Conservation (phyloP, 2,888 invertebrate genomes). For the Allacma fusca region DNA sequence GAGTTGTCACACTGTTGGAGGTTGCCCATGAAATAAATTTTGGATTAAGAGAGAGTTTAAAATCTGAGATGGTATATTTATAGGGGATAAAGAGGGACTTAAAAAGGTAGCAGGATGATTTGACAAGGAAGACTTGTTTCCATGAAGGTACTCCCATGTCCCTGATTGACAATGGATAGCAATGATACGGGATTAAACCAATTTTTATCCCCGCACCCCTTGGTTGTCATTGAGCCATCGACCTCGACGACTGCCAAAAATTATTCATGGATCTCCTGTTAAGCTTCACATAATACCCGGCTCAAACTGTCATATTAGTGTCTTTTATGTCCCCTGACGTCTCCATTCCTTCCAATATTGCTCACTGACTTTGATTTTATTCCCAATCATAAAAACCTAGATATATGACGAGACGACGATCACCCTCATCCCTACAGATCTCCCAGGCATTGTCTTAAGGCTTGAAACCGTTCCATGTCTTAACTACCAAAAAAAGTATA, state of each 20-base stretch:
- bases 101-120: background rate
- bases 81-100: conserved; percentile 25
- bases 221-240: conserved; percentile 30
- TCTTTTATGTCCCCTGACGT: conserved; percentile 50
- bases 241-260: conserved; percentile 44
- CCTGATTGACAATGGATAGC: conserved; percentile 49
- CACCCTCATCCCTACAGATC: background rate
- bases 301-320: conserved; percentile 59
- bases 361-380: conserved; percentile 1
- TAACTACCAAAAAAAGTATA: too few relatives aligned
- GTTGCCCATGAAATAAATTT: too few relatives aligned
- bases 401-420: background rate
- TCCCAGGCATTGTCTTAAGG: background rate
- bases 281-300: conserved; percentile 47
- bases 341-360: conserved; percentile 44
- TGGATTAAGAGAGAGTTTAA: background rate
- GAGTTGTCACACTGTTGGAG: too few relatives aligned
- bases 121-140: conserved; percentile 11
- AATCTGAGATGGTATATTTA: conserved; percentile 7
- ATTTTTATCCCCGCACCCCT: conserved; percentile 39
- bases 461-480: too few relatives aligned
- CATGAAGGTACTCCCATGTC: background rate
- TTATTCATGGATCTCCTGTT: conserved; percentile 52
- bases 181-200: conserved; percentile 50
- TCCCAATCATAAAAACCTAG: conserved; percentile 5